phyloP scores from a whole-genome alignment of 1,140 invertebrate genomes.

The Plodia interpunctella region DNA sequence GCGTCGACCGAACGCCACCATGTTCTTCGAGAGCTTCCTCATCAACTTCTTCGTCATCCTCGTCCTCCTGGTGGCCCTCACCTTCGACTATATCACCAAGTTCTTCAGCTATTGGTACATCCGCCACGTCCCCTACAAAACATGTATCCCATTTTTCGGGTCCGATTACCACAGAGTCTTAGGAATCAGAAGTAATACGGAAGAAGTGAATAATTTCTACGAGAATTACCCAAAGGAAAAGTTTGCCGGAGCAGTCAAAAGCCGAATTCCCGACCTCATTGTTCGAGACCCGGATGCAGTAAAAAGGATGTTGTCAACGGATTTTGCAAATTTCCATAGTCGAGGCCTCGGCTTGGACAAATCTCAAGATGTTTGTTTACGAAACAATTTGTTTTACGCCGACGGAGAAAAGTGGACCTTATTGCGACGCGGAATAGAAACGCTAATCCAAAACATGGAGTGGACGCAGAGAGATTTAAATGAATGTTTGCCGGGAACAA shows the following conservation, averaged over 20 bases:
- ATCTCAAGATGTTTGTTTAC: slow-evolving; percentile 72
- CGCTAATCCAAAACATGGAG: slow-evolving; percentile 39
- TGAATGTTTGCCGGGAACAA: slow-evolving; percentile 67
- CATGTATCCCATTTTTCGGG: slow-evolving; percentile 55
- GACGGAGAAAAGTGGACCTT: slow-evolving; percentile 69
- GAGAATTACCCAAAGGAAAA: slow-evolving; percentile 42
- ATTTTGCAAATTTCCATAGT: slow-evolving; percentile 76
- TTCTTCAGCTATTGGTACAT: slow-evolving; percentile 72
- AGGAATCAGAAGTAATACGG: slow-evolving; percentile 43
- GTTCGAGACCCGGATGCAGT: slow-evolving; percentile 77
- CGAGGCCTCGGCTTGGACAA: slow-evolving; percentile 66
- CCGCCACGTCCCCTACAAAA: slow-evolving; percentile 56
- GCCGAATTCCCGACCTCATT: slow-evolving; percentile 74
- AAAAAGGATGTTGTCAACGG: slow-evolving; percentile 76
- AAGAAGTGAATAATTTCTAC: slow-evolving; percentile 58
- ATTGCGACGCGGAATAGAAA: slow-evolving; percentile 46
- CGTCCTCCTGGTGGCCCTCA: slow-evolving; percentile 48
- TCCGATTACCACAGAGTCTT: slow-evolving; percentile 60
- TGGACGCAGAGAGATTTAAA: slow-evolving; percentile 43
- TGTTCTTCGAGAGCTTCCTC: slow-evolving; percentile 69
- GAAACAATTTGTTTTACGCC: slow-evolving; percentile 71
- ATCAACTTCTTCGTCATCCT: slow-evolving; percentile 49
- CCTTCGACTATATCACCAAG: slow-evolving; percentile 67
- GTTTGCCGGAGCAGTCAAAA: slow-evolving; percentile 71
- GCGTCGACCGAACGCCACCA: slow-evolving; percentile 49